Conservation (phyloP, 2,113 vertebrate species). For the Oceanites oceanicus region DNA sequence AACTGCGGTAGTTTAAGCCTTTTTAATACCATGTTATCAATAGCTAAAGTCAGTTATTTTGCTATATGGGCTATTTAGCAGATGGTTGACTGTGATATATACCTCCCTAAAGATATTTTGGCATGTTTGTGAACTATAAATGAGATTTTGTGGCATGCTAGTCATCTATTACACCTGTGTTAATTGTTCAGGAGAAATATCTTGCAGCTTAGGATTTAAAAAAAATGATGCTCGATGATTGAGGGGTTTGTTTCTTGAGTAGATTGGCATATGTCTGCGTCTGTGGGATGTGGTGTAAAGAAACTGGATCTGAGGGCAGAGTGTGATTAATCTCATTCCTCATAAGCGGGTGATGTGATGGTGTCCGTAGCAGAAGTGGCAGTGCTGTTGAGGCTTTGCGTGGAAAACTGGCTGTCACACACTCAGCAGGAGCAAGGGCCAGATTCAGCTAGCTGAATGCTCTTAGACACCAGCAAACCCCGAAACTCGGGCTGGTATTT, state of each 20-base stretch:
- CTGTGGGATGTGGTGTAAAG: neutral
- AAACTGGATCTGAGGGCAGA: neutral
- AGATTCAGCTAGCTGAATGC: too few species aligned
- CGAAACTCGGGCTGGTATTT: neutral
- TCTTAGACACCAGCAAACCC: neutral
- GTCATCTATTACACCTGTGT: neutral
- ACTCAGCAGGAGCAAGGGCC: neutral
- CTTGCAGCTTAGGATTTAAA: neutral
- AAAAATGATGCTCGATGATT: neutral
- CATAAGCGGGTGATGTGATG: neutral
- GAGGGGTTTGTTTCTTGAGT: neutral
- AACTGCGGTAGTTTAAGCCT: neutral
- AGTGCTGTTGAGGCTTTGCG: neutral
- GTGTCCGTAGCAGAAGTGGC: neutral
- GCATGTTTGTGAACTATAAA: neutral
- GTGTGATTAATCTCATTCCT: neutral
- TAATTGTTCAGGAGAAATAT: neutral
- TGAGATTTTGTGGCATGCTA: neutral
- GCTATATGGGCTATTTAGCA: neutral
- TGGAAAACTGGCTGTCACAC: neutral
- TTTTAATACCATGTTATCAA: neutral
- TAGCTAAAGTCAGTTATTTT: neutral
- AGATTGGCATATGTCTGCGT: neutral
- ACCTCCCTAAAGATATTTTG: neutral
- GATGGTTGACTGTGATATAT: neutral